Evolutionary conservation across 2,113 vertebrate genomes (phyloP), one percentile per base, ranked within the genome.

Genomic region (Turnix velox): DNA sequence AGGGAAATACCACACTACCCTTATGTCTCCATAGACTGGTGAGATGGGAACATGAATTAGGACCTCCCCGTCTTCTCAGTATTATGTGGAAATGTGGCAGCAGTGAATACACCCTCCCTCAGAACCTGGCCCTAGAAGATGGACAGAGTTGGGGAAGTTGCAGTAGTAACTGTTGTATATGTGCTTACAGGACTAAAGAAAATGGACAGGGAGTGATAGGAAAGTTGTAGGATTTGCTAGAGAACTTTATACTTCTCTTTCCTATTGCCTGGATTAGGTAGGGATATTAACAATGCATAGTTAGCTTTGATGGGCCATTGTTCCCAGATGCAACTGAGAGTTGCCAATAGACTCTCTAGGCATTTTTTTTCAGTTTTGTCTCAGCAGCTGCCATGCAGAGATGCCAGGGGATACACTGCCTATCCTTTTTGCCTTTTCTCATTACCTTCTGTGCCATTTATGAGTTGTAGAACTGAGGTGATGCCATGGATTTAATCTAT

Each of bases 371-470:
- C 93, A n/a, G 85, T 94, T 95, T 93, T 92, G 90, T 95, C 92
- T 94, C 88, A 88, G 86, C 94, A 96, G 94, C 95, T 96, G 96
- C 91, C 91, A 46, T 4, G 58, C 86, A 93, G 94, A 92, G 93
- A 95, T 97, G 97, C 97, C 95, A 97, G 90, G 94, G 69, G 93
- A 96, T 91, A 92, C 90, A 88, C 73, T 93, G 94, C 76, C 73
- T 75, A 69, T 57, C 52, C 84, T 63, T 86, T 95, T 71, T 78
- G 57, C 76, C 84, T 68, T 84, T 88, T 78, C 68, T 78, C 76
- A 0, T 2, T 63, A 84, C 69, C 86, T 88, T 84, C 69, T 68
- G 28, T 93, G 73, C 52, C 66, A 42, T 93, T 90, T 88, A 28
- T 52, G 57, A 74, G 20, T 52, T 40, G 39, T 18, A 66, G 67